phyloP scores from a whole-genome alignment of 2,797 vertebrate species.

The Alcedo quadribrachys region DNA sequence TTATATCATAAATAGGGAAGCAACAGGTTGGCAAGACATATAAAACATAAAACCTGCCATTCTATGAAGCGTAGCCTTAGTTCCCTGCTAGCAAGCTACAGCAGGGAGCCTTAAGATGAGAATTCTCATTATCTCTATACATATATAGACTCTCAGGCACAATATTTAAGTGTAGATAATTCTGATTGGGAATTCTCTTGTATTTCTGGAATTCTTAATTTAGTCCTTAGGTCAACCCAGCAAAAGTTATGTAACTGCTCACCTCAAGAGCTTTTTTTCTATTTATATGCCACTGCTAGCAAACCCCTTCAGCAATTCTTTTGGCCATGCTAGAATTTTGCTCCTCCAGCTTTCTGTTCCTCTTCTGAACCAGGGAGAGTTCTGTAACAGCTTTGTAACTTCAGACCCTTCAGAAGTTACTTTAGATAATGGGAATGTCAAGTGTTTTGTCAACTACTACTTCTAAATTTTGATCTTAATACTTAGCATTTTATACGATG shows the following conservation, averaged over 20 bases:
- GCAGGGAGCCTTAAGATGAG: not conserved
- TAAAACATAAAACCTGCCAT: too few relatives aligned
- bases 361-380: not conserved
- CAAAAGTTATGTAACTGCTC: not conserved
- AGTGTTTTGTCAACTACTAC: not conserved
- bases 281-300: not conserved
- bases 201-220: not conserved
- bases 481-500: accelerated
- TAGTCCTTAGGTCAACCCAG: not conserved
- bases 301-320: not conserved
- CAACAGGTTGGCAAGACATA: not conserved
- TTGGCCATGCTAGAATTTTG: accelerated
- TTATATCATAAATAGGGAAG: not conserved
- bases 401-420: not conserved
- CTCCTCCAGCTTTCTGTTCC: not conserved
- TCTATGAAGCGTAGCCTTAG: too few relatives aligned
- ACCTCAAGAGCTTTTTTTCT: not conserved
- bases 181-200: not conserved
- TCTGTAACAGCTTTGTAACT: not conserved
- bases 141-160: not conserved
- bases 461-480: not conserved
- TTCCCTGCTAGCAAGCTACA: not conserved
- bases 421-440: accelerated
- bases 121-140: not conserved
- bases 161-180: accelerated